phyloP scores from a whole-genome alignment of 2,113 vertebrate genomes.

The Brachypodius melanocephalos region DNA sequence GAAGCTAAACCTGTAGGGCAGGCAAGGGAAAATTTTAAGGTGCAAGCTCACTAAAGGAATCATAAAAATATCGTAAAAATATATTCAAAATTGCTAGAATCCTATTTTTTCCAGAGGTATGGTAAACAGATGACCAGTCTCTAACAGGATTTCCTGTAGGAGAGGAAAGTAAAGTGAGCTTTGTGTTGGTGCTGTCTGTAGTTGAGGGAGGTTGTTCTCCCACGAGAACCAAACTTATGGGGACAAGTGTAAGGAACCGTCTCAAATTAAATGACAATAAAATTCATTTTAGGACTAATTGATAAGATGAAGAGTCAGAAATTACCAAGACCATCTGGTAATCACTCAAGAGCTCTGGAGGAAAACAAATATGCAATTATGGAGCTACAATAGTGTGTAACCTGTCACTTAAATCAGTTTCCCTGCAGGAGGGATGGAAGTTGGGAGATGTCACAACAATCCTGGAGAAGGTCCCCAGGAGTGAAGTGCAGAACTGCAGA shows the following conservation, averaged over 20 bases:
- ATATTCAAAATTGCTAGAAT: neutral
- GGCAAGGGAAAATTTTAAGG: neutral
- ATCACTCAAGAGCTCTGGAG: slow-evolving; percentile 56
- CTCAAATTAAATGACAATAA: slow-evolving; percentile 54
- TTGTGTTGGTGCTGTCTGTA: neutral
- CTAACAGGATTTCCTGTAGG: neutral
- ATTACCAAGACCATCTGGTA: slow-evolving; percentile 61
- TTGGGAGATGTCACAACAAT: slow-evolving; percentile 28
- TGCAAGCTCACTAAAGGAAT: neutral
- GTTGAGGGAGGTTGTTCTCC: neutral
- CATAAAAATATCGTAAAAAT: neutral
- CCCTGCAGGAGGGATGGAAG: slow-evolving; percentile 44
- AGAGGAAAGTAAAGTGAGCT: neutral
- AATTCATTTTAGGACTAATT: slow-evolving; percentile 58
- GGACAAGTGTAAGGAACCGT: slow-evolving; percentile 41
- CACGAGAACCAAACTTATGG: slow-evolving; percentile 17
- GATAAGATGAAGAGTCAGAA: slow-evolving; percentile 60
- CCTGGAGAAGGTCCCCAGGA: slow-evolving; percentile 20
- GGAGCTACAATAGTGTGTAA: slow-evolving; percentile 40
- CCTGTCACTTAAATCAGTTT: slow-evolving; percentile 54
- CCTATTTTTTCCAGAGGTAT: neutral
- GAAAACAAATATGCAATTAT: slow-evolving; percentile 64
- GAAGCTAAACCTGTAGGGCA: neutral
- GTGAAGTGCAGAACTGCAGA: neutral
- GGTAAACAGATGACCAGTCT: neutral